Base-by-base conservation (phyloP, 2,888 invertebrate species). In the Idaea straminata region DNA sequence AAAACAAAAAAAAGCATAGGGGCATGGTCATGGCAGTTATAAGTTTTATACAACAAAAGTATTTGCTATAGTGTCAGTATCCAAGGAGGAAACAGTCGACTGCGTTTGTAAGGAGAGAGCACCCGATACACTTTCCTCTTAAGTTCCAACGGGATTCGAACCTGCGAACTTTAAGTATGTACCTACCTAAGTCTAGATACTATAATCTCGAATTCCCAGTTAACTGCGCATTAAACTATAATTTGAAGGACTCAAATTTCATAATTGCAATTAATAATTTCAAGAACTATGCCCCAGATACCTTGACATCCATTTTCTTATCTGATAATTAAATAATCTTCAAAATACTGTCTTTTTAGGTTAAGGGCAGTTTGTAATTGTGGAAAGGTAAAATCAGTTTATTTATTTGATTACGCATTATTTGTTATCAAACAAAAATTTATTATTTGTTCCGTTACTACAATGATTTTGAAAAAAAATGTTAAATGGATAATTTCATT, bases 221-320 rank as follows among this genome's bases (percentile, higher is more conserved):
- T 13, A 6, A 47, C 47, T 47, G 47, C 47, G 47, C 47, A 47
- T 47, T 47, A 7, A 7, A 47, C 47, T 13, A 47, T 7, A 47
- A 47, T 25, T 25, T 25, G 25, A 25, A 13, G 47, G 47, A 7
- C 47, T 47, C 2, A 47, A 47, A 47, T 47, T 47, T 47, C 47
- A 47, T 47, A 47, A 47, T 47, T 47, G 47, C 47, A 47, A 0
- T 66, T 73, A 69, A 69, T 62, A 63, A 66, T 60, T 68, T 66
- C 61, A 62, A 69, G 60, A 66, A 60, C 47, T 47, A 47, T 64
- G 71, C 59, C 70, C 73, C 69, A 73, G 68, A 70, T 70, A 64
- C 74, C 74, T 72, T 75, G 75, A 64, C 75, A 73, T 64, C 57
- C 57, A 64, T 70, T 63, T 63, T 63, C 68, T 73, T 73, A 73